Evolutionary conservation across 2,113 vertebrate species (phyloP).

Genomic region (Smithornis capensis): DNA sequence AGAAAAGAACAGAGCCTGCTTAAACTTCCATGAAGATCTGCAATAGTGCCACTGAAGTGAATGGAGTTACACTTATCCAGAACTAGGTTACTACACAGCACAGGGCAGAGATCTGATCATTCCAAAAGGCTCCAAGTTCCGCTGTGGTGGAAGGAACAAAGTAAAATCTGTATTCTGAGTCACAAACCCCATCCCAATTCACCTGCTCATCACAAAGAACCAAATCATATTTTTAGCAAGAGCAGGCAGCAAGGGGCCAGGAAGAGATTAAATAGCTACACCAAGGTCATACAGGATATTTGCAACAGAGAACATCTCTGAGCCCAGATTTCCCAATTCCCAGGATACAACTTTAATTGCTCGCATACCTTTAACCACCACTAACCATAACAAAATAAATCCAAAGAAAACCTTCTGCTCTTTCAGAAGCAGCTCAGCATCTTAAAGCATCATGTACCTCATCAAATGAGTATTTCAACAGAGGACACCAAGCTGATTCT

Average conservation of each 20-base stretch:
- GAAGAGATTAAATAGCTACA: neutral
- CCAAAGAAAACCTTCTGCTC: neutral
- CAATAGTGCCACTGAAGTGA: neutral
- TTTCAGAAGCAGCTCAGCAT: neutral
- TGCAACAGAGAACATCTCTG: neutral
- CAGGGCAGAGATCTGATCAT: neutral
- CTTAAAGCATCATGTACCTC: neutral
- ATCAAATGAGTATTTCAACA: neutral
- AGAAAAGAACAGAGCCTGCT: neutral
- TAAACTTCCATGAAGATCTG: neutral
- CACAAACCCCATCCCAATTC: neutral
- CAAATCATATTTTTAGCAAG: neutral
- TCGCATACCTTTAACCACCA: neutral
- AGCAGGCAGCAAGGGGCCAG: neutral
- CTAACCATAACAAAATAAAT: neutral
- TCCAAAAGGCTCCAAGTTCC: neutral
- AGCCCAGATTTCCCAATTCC: neutral
- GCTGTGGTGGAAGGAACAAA: neutral
- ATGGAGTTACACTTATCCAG: neutral
- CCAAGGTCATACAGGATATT: neutral
- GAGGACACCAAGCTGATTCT: neutral
- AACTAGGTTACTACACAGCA: neutral
- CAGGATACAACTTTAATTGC: neutral
- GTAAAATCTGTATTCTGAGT: neutral
- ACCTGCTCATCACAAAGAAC: neutral